Percentiles rank a stretch among this genome's conserved stretches.
Evolutionary conservation across 1,140 invertebrate species (phyloP).

Genomic region (Aphaenogaster rudis): DNA sequence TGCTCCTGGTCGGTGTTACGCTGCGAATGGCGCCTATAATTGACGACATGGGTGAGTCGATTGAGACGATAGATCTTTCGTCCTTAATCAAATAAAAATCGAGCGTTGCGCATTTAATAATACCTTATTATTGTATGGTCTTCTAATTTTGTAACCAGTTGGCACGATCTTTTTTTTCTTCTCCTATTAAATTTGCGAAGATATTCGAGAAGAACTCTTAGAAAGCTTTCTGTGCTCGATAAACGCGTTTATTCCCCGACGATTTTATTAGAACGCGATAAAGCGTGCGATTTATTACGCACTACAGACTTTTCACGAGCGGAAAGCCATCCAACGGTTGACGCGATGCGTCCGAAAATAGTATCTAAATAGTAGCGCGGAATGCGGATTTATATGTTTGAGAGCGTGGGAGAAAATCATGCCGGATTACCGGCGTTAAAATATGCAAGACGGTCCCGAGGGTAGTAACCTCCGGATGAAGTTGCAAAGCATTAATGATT

Average conservation of each 20-base stretch:
- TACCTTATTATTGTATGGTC: neutral
- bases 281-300: constrained; percentile 38
- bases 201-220: neutral
- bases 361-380: constrained; percentile 31
- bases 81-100: neutral
- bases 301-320: neutral
- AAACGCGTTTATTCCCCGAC: neutral
- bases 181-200: neutral
- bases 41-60: constrained; percentile 95
- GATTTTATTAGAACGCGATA: constrained; percentile 42
- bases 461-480: constrained; percentile 53
- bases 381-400: constrained; percentile 10
- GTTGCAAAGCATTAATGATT: constrained; percentile 63
- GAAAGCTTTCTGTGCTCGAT: neutral
- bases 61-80: neutral
- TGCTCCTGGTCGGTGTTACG: constrained; percentile 95
- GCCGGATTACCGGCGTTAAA: constrained; percentile 57
- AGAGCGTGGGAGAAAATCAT: constrained; percentile 41
- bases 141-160: neutral
- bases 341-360: constrained; percentile 42
- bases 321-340: neutral
- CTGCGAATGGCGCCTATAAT: constrained; percentile 96
- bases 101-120: neutral
- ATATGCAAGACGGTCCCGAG: constrained; percentile 64
- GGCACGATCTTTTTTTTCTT: neutral